Evolutionary conservation across 1,140 invertebrate genomes (phyloP).

Genomic region (Vanessa tameamea): DNA sequence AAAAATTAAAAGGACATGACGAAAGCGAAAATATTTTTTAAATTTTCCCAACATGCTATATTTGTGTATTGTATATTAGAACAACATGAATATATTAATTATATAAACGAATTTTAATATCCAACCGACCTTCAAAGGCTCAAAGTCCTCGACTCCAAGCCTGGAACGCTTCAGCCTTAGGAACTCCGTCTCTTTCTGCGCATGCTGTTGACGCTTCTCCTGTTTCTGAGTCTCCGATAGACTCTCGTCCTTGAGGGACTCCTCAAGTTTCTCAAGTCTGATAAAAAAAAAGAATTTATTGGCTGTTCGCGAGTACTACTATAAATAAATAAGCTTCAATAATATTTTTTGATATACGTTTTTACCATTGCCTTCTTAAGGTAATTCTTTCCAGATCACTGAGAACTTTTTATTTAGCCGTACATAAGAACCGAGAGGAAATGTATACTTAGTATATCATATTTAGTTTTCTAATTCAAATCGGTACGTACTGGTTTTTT

Average conservation of each 20-base stretch:
- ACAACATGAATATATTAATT: neutral
- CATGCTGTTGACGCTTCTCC: conserved; percentile 96
- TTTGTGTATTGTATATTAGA: too few species aligned
- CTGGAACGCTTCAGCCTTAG: conserved; percentile 96
- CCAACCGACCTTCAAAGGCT: conserved; percentile 91
- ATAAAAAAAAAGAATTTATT: neutral
- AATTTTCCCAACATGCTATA: too few species aligned
- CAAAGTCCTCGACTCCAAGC: conserved; percentile 98
- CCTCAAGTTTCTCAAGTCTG: conserved; percentile 94
- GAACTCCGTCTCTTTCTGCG: conserved; percentile 99
- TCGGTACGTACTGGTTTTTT: too few species aligned
- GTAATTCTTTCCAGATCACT: neutral
- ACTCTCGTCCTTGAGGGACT: conserved; percentile 96
- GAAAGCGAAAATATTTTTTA: too few species aligned
- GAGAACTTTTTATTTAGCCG: neutral
- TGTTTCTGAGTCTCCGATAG: conserved; percentile 91
- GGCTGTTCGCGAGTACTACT: too few species aligned
- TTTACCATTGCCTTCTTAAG: too few species aligned
- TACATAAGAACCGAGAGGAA: too few species aligned
- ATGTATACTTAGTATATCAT: too few species aligned
- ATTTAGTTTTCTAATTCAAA: too few species aligned
- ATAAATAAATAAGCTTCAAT: too few species aligned
- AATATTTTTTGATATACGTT: too few species aligned
- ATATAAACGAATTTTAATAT: neutral
- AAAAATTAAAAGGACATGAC: neutral